These are phyloP conservation scores for Recurvirostra avosetta DNA, from an alignment of 2,113 vertebrate species.

Conservation along the genomic window DNA sequence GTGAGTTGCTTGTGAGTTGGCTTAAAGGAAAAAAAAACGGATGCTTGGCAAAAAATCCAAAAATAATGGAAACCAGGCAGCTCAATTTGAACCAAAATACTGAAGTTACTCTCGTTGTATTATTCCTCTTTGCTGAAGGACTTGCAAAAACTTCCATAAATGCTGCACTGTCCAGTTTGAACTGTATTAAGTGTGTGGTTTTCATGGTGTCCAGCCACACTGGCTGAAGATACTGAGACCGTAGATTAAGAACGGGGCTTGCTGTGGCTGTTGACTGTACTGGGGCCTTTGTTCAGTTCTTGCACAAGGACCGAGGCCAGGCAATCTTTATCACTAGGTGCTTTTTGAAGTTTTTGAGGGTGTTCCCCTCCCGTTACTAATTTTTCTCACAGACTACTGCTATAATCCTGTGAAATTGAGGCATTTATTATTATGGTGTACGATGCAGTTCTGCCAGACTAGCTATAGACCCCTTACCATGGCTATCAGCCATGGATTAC, in stretches of 20 bases:
- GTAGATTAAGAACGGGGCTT: neutral
- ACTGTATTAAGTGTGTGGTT: neutral
- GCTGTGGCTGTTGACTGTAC: accelerated
- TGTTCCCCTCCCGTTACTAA: neutral
- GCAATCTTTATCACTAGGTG: neutral
- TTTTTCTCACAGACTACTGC: neutral
- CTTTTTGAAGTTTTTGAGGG: neutral
- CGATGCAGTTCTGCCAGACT: neutral
- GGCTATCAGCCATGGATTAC: accelerated
- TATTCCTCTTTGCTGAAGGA: neutral
- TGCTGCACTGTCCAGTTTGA: neutral
- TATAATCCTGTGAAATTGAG: neutral
- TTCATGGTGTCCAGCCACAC: neutral
- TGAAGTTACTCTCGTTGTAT: neutral
- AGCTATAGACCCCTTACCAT: neutral
- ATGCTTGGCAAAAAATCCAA: neutral
- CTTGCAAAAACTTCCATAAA: neutral
- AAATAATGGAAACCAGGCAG: neutral
- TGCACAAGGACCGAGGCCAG: neutral
- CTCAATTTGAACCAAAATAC: neutral
- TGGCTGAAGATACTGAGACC: neutral
- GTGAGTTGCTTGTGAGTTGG: neutral
- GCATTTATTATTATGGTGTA: neutral
- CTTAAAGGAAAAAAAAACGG: neutral
- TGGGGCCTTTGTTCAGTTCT: neutral